A percentile compares a stretch with the other conserved stretches of the same genome.
Conservation (phyloP, 1,140 invertebrate genomes). For the Drosophila tropicalis region DNA sequence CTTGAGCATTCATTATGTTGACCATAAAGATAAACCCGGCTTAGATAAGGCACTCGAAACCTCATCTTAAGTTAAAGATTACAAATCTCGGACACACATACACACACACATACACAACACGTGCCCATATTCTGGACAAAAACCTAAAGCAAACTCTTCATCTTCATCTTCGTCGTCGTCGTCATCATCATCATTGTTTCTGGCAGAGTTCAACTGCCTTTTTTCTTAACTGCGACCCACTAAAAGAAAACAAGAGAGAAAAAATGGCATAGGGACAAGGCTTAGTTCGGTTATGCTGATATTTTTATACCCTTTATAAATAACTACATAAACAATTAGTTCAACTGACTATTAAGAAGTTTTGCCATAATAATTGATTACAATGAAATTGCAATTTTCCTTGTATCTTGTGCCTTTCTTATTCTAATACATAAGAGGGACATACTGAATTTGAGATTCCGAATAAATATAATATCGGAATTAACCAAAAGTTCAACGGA, state of each 20-base stretch:
- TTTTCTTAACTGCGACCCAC: conserved; percentile 50
- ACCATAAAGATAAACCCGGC: conserved; percentile 8
- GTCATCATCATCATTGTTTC: not conserved
- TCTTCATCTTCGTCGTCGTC: not conserved
- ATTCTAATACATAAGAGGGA: too few relatives aligned
- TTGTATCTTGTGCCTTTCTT: too few relatives aligned
- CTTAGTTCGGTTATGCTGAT: not conserved
- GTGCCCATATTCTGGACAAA: conserved; percentile 18
- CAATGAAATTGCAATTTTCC: too few relatives aligned
- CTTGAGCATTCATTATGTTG: conserved; percentile 26
- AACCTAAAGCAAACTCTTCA: conserved; percentile 24
- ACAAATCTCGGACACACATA: not conserved
- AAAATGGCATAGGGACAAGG: not conserved
- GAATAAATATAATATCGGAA: too few relatives aligned
- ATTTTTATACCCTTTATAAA: not conserved
- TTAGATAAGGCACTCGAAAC: conserved; percentile 34
- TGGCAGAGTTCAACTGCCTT: conserved; percentile 55
- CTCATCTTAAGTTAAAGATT: conserved; percentile 22
- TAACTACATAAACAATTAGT: not conserved
- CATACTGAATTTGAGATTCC: too few relatives aligned
- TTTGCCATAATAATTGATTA: not conserved
- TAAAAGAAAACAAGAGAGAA: conserved; percentile 43
- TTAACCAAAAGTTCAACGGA: too few relatives aligned
- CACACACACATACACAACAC: not conserved
- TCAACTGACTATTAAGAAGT: not conserved